A percentile compares a stretch with the other conserved stretches of the same genome.
phyloP scores from a whole-genome alignment of 2,888 invertebrate genomes.

The Perdita meconis region DNA sequence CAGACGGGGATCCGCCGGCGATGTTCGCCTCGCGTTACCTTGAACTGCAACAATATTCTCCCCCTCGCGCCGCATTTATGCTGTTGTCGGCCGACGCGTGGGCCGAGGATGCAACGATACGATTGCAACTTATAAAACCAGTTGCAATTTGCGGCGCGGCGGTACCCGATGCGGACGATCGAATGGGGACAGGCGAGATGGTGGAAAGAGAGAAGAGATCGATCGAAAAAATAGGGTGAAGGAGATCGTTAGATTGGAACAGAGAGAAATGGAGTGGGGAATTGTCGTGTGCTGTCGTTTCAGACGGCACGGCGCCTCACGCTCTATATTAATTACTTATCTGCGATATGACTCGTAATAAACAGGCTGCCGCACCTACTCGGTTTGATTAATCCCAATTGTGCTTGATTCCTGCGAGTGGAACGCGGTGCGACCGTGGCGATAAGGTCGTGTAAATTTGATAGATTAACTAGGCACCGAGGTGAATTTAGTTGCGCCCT shows the following conservation, averaged over 20 bases:
- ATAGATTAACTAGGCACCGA: slow-evolving; percentile 2
- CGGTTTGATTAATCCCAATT: slow-evolving; percentile 32
- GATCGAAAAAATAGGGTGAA: slow-evolving; percentile 44
- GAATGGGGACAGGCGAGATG: slow-evolving; percentile 19
- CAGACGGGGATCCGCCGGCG: not conserved
- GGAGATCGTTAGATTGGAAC: slow-evolving; percentile 17
- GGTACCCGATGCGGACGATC: slow-evolving; percentile 42
- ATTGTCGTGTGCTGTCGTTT: slow-evolving; percentile 50
- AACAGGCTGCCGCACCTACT: slow-evolving; percentile 34
- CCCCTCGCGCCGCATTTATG: slow-evolving; percentile 31
- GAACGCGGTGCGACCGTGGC: slow-evolving; percentile 2
- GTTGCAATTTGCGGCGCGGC: slow-evolving; percentile 29
- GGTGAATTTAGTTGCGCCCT: not conserved
- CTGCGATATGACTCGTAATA: slow-evolving; percentile 46
- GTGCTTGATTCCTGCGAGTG: not conserved
- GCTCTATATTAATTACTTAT: slow-evolving; percentile 59
- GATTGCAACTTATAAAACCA: slow-evolving; percentile 53
- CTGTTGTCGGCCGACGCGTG: slow-evolving; percentile 31
- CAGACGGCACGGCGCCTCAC: slow-evolving; percentile 62
- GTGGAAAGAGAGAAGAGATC: slow-evolving; percentile 24
- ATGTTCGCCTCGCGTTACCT: slow-evolving; percentile 22
- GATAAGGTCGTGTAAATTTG: not conserved
- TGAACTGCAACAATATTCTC: slow-evolving; percentile 34
- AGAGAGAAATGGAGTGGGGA: slow-evolving; percentile 18
- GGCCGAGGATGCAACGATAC: slow-evolving; percentile 39